A percentile compares a stretch with the other conserved stretches of the same genome.
Conservation (phyloP, 2,113 vertebrate species). For the Thalassoma bifasciatum region DNA sequence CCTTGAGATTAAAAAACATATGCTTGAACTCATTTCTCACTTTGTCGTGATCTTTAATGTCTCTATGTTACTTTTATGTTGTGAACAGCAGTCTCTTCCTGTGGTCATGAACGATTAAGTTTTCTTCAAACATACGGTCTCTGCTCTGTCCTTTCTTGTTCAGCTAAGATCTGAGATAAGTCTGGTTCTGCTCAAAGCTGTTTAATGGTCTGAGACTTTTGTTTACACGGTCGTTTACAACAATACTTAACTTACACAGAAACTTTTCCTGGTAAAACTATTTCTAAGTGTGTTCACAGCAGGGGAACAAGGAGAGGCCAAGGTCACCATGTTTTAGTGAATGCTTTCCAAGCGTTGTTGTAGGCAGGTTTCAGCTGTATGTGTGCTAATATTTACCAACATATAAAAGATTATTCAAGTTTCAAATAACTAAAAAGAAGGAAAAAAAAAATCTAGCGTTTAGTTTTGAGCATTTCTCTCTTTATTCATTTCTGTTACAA, state of each 20-base stretch:
- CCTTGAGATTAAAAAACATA: too few species aligned
- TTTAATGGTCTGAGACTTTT: conserved; percentile 26
- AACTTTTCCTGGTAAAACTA: not conserved
- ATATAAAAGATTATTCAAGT: too few species aligned
- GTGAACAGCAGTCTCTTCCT: too few species aligned
- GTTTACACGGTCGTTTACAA: conserved; percentile 42
- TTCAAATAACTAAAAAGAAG: too few species aligned
- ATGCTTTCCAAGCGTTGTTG: not conserved
- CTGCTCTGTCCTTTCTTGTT: not conserved
- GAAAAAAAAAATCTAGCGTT: too few species aligned
- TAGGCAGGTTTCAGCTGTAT: too few species aligned
- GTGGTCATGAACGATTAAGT: not conserved
- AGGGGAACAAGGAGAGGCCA: not conserved
- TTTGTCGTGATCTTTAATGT: not conserved
- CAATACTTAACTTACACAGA: conserved; percentile 11
- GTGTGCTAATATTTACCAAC: too few species aligned
- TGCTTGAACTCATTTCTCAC: not conserved
- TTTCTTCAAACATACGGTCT: conserved; percentile 4
- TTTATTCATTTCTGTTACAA: too few species aligned
- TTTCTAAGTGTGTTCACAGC: not conserved
- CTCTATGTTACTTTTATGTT: not conserved
- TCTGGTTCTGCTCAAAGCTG: conserved; percentile 6
- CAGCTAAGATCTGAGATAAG: not conserved
- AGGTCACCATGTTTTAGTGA: conserved; percentile 13
- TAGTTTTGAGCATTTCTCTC: too few species aligned